A percentile compares a stretch with the other conserved stretches of the same genome.
phyloP scores from a whole-genome alignment of 2,797 vertebrate genomes.

The Phoebastria nigripes region DNA sequence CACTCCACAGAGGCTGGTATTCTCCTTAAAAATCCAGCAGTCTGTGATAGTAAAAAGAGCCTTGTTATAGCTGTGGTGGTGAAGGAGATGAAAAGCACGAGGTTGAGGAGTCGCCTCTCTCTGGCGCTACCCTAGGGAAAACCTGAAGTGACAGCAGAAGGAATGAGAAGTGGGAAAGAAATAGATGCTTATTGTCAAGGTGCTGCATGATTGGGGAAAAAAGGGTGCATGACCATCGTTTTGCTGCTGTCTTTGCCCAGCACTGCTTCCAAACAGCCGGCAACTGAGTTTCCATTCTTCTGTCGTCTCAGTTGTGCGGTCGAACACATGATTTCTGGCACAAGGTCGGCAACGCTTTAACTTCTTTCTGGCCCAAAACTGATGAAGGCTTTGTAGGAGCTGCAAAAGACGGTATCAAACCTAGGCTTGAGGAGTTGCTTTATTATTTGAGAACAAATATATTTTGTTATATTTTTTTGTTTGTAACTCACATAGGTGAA shows the following conservation, averaged over 20 bases:
- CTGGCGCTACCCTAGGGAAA: background rate
- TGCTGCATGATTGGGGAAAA: background rate
- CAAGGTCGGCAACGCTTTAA: background rate
- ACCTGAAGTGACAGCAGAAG: background rate
- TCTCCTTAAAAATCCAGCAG: slow-evolving; percentile 14
- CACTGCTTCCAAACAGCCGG: background rate
- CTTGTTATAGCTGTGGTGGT: background rate
- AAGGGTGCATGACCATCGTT: background rate
- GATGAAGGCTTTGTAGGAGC: background rate
- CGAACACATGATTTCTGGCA: background rate
- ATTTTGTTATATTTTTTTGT: background rate
- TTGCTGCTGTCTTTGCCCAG: background rate
- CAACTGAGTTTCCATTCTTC: background rate
- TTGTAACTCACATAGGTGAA: background rate
- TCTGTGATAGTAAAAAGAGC: background rate
- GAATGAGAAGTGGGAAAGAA: background rate
- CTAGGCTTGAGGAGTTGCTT: background rate
- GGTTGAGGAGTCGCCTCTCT: background rate
- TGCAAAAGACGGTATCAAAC: background rate
- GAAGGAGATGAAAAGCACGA: background rate
- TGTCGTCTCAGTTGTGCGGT: background rate
- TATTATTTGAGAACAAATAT: background rate
- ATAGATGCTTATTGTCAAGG: background rate
- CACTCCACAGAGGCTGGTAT: background rate
- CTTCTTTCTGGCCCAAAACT: background rate